phyloP scores from a whole-genome alignment of 2,888 invertebrate species.

The Ptychoptera albimana region DNA sequence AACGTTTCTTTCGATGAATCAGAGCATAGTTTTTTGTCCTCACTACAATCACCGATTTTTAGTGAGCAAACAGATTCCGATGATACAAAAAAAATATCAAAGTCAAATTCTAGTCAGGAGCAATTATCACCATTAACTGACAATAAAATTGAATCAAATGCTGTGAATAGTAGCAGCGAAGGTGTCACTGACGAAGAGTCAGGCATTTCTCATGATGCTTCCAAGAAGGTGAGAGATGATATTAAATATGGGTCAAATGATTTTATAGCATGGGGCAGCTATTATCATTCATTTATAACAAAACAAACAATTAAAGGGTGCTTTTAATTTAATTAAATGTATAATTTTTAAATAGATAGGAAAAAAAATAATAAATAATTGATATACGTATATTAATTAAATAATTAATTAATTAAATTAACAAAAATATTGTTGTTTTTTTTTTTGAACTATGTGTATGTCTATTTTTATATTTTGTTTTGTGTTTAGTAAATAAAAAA shows the following conservation, averaged over 20 bases:
- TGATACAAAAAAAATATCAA: slow-evolving; percentile 1
- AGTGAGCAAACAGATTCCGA: slow-evolving; percentile 1
- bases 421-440: slow-evolving; percentile 1
- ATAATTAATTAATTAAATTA: no score
- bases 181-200: no score
- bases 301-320: slow-evolving; percentile 42
- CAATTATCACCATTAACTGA: no score
- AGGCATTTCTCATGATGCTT: no score
- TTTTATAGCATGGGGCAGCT: slow-evolving; percentile 31
- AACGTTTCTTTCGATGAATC: slow-evolving; percentile 28
- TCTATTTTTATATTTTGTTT: not conserved
- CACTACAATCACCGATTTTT: slow-evolving; percentile 12
- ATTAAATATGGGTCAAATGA: slow-evolving; percentile 15
- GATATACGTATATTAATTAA: no score
- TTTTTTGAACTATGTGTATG: not conserved
- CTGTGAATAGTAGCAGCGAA: no score
- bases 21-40: slow-evolving; percentile 25
- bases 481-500: no score
- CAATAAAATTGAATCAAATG: no score
- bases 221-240: no score
- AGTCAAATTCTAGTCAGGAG: no score
- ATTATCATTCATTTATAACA: slow-evolving; percentile 34
- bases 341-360: not conserved
- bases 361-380: no score
- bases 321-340: no score